Evolutionary conservation across 2,113 vertebrate species (phyloP), one percentile per base, ranked within the genome.

Genomic region (Heloderma charlesbogerti): DNA sequence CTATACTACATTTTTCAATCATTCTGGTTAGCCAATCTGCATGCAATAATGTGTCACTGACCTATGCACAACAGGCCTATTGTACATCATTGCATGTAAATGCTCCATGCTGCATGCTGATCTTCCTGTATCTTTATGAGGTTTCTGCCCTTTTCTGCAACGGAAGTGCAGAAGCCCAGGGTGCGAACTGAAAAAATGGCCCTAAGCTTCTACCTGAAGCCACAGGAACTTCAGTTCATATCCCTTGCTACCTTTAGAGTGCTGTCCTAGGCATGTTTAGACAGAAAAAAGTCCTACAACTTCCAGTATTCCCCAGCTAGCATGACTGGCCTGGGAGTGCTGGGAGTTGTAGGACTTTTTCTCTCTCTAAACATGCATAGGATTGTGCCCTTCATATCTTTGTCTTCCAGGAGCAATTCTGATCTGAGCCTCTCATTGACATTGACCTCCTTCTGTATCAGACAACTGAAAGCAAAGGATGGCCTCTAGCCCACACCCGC

Each of bases 351-450:
- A 54, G 51, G 51, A 54, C 10, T 7, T 54, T 54, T 54, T 54
- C 7, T 4, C 48, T 54, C 5, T 54, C 51, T 54, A 54, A 54
- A 12, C 51, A 54, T 12, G 51, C 51, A 54, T 12, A 54, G 51
- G 51, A 54, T 54, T 54, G 51, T 12, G 10, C 81, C 18, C 57
- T 83, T 40, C 18, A 74, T 37, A 29, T 37, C 71, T 40, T 87
- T 37, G 34, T 75, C 12, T 86, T 54, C n/a, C 48, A 40, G 3
- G 10, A 87, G 48, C 34, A 57, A 34, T 74, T 86, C 67, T 71
- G 71, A 87, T n/a, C 6, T 15, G 1, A 63, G 48, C 78, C 81
- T 0, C 0, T 79, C 43, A 29, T 2, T 80, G 43, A 22, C 78
- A 29, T 0, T 88, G 66, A 85, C 37, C 67, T 92, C 48, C 34